Evolutionary conservation across 2,888 invertebrate species (phyloP).

Genomic region (Lamellibrachia columna): DNA sequence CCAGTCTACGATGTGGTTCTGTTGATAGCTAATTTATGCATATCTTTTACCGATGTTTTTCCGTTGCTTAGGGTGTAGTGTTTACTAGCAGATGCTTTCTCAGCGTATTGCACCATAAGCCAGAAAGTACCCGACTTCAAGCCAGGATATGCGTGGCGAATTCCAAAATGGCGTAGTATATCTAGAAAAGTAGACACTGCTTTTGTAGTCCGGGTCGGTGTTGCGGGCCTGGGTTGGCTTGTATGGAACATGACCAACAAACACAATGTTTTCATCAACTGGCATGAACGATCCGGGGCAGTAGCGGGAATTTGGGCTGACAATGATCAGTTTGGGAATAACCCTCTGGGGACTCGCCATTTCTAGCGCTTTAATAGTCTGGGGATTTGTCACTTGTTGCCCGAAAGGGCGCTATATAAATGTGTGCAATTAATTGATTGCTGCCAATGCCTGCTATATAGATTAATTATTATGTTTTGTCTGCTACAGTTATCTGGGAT

Average conservation of each 20-base stretch:
- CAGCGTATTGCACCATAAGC: too few relatives aligned
- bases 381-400: not conserved
- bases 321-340: conserved; percentile 24
- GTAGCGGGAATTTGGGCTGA: conserved; percentile 21
- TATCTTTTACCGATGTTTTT: too few relatives aligned
- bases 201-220: conserved; percentile 26
- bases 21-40: too few relatives aligned
- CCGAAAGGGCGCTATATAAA: not conserved
- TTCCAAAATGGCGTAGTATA: conserved; percentile 25
- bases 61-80: too few relatives aligned
- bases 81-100: too few relatives aligned
- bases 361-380: not conserved
- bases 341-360: conserved; percentile 21
- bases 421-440: too few relatives aligned
- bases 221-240: conserved; percentile 26
- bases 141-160: conserved; percentile 33
- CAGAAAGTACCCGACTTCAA: too few relatives aligned
- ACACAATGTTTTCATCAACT: not conserved
- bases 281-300: conserved; percentile 18
- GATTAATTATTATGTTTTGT: too few relatives aligned
- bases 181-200: conserved; percentile 16
- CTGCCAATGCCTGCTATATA: too few relatives aligned
- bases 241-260: conserved; percentile 8
- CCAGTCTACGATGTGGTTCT: too few relatives aligned
- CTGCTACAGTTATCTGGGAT: too few relatives aligned